Evolutionary conservation across 2,888 invertebrate genomes (phyloP), one percentile per base, ranked within the genome.

Genomic region (Norana najaformis): DNA sequence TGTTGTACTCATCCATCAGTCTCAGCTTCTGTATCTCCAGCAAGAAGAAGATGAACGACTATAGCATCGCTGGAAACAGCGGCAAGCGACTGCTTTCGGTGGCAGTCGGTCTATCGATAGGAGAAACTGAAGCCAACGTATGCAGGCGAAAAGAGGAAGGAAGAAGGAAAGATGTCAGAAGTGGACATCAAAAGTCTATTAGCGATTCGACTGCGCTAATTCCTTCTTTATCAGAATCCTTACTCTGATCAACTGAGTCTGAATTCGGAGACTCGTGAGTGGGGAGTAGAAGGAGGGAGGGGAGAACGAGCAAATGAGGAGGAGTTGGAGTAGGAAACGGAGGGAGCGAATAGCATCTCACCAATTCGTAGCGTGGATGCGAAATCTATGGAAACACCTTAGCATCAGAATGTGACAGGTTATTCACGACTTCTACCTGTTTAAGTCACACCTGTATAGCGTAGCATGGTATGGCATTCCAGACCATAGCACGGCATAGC

Each of bases 1-100:
- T 95, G 92, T 94, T 95, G 92, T 95, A 95, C 47, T n/a, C n/a
- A 34, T 89, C 89, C 47, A 82, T 36, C 34, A n/a, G 13, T 82
- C 34, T 82, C 35, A n/a, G 8, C n/a, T 69, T 69, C 30, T 69
- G 11, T 69, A 69, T 30, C 69, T 4, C 69, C 69, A 69, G 16
- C 18, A 47, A 47, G 23, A 23, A 8, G n/a, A 11, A 2, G 14
- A 69, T n/a, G 6, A 30, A 11, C 69, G 4, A 13, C 1, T 69
- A 8, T 8, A n/a, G 30, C 11, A 69, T 69, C 69, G 69, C 30
- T 69, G 30, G 13, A 69, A 69, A 16, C 69, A 69, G 1, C 69
- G 69, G 30, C 13, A 30, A 69, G 6, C 69, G 30, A n/a, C n/a
- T 16, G n/a, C n/a, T 5, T 30, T 30, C 11, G 8, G 11, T 69